Conservation (phyloP, 2,113 vertebrate genomes). For the Clupea harengus region DNA sequence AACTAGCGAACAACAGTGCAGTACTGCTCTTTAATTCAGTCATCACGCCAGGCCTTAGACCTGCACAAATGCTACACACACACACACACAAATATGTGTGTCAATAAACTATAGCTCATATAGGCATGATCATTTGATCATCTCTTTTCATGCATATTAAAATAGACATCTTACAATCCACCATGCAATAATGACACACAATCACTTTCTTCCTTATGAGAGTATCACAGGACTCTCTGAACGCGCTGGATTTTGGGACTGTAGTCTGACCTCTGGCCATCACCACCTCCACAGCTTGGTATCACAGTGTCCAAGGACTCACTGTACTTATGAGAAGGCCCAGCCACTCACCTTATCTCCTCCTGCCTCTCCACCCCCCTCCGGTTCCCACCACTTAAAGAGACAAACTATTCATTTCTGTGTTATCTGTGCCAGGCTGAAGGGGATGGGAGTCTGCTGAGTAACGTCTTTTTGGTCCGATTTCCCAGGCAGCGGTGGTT, state of each 20-base stretch:
- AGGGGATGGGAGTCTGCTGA: background rate
- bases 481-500: background rate
- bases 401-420: slow-evolving; percentile 29
- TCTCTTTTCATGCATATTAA: background rate
- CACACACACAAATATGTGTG: background rate
- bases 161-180: no score
- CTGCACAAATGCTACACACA: background rate
- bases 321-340: slow-evolving; percentile 67
- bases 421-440: background rate
- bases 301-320: slow-evolving; percentile 57
- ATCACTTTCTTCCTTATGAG: background rate
- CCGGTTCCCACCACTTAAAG: slow-evolving; percentile 40
- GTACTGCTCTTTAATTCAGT: background rate
- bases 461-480: background rate
- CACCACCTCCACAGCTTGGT: slow-evolving; percentile 46
- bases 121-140: background rate
- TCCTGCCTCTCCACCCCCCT: slow-evolving; percentile 31
- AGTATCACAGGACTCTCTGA: background rate
- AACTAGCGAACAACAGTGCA: background rate
- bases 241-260: background rate
- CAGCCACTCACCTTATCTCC: slow-evolving; percentile 53
- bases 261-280: slow-evolving; percentile 24
- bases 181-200: background rate
- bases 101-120: background rate
- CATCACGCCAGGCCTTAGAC: background rate